Percentiles rank a stretch among this genome's conserved stretches.
These are phyloP conservation scores for Synodontis membranacea DNA, from an alignment of 2,113 vertebrate species.

Conservation along the genomic window DNA sequence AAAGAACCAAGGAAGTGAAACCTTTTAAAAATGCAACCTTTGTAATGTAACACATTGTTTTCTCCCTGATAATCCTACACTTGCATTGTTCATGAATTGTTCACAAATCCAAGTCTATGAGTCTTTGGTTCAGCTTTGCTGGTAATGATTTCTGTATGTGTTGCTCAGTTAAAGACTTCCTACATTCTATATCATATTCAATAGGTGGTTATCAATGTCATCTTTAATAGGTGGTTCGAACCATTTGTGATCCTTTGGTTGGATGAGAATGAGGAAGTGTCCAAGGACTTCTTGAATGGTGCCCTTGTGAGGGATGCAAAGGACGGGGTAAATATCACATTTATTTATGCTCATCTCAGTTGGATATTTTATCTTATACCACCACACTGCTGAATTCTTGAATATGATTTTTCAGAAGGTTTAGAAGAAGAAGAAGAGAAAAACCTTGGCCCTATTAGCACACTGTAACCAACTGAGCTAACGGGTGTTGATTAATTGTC, in stretches of 20 bases:
- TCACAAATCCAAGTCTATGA: not conserved
- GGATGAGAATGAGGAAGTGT: constrained; percentile 98
- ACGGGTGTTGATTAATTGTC: not conserved
- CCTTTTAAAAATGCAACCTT: not conserved
- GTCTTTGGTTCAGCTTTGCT: not conserved
- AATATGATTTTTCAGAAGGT: not conserved
- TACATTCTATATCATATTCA: not conserved
- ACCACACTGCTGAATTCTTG: not conserved
- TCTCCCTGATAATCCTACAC: not conserved
- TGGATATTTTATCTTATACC: not conserved
- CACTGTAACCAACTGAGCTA: no score
- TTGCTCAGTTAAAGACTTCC: not conserved
- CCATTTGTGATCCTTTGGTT: constrained; percentile 97
- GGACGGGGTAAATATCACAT: constrained; percentile 81
- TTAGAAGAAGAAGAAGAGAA: not conserved
- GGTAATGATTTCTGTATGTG: no score
- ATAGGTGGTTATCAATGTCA: not conserved
- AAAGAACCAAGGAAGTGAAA: not conserved
- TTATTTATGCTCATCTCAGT: not conserved
- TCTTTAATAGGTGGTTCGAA: constrained; percentile 88
- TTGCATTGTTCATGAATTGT: not conserved
- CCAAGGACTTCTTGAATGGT: constrained; percentile 91
- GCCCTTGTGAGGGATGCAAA: constrained; percentile 94
- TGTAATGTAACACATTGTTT: not conserved
- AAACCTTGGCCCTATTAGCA: no score